These are phyloP conservation scores for Cremastinae sp. DNA, from an alignment of 2,888 invertebrate species.

Conservation along the genomic window DNA sequence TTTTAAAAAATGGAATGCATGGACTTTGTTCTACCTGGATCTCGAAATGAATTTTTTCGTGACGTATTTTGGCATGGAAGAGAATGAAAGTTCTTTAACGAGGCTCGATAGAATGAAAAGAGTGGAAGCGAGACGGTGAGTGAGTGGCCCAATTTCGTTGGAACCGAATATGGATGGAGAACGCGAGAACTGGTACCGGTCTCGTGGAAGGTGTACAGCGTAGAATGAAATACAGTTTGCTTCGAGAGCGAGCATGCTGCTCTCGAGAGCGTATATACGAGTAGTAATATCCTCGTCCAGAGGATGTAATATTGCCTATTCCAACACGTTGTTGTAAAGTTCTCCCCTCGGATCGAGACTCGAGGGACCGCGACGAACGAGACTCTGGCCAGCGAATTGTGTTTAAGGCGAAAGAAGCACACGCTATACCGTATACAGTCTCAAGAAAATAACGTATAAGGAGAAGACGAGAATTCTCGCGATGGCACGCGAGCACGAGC, in stretches of 20 bases:
- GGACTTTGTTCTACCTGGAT: too few relatives aligned
- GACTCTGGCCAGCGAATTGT: conserved; percentile 6
- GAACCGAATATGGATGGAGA: conserved; percentile 56
- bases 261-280: conserved; percentile 14
- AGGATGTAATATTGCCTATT: conserved; percentile 55
- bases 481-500: conserved; percentile 43
- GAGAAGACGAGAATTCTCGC: conserved; percentile 38
- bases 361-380: conserved; percentile 28
- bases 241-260: conserved; percentile 22
- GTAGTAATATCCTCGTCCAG: conserved; percentile 4
- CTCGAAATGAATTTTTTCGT: too few relatives aligned
- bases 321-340: conserved; percentile 47
- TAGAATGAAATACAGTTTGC: conserved; percentile 30
- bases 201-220: conserved; percentile 28
- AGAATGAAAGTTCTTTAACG: conserved; percentile 40
- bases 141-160: conserved; percentile 57
- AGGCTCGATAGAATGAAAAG: conserved; percentile 9
- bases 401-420: conserved; percentile 40
- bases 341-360: conserved; percentile 29
- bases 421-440: conserved; percentile 45
- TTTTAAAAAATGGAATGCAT: too few relatives aligned
- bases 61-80: conserved; percentile 33
- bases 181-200: conserved; percentile 47
- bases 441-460: conserved; percentile 49
- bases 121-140: not conserved